Evolutionary conservation across 1,140 invertebrate genomes (phyloP).

Genomic region (Musca vetustissima): DNA sequence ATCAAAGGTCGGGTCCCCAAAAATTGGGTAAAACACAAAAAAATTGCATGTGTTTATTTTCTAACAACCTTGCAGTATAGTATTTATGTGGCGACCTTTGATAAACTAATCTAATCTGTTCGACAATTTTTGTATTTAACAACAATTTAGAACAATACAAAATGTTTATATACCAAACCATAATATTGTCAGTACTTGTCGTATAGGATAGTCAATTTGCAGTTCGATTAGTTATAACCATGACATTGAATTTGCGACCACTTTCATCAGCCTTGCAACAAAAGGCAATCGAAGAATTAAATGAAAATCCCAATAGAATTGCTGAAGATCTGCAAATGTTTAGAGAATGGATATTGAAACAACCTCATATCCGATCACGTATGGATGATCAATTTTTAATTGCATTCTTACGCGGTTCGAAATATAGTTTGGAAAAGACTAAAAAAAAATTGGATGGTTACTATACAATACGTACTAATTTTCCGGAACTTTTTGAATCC

Average conservation of each 20-base stretch:
- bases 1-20: too few species aligned
- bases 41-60: too few species aligned
- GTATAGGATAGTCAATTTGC: too few species aligned
- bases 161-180: too few species aligned
- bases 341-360: constrained; percentile 63
- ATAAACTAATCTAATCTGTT: too few species aligned
- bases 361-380: constrained; percentile 58
- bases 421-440: constrained; percentile 65
- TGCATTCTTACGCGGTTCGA: constrained; percentile 64
- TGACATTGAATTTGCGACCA: constrained; percentile 26
- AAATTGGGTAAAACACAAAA: too few species aligned
- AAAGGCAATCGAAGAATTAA: constrained; percentile 53
- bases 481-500: constrained; percentile 59
- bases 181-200: too few species aligned
- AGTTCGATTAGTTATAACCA: not conserved
- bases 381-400: constrained; percentile 62
- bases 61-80: too few species aligned
- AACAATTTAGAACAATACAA: too few species aligned
- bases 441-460: constrained; percentile 65
- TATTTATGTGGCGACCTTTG: too few species aligned
- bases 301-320: constrained; percentile 54
- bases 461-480: constrained; percentile 59
- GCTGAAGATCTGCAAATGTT: constrained; percentile 58
- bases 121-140: too few species aligned
- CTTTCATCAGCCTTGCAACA: constrained; percentile 26